Percentiles rank a stretch among this genome's conserved stretches.
phyloP scores from a whole-genome alignment of 2,113 vertebrate species.

The Castor canadensis region DNA sequence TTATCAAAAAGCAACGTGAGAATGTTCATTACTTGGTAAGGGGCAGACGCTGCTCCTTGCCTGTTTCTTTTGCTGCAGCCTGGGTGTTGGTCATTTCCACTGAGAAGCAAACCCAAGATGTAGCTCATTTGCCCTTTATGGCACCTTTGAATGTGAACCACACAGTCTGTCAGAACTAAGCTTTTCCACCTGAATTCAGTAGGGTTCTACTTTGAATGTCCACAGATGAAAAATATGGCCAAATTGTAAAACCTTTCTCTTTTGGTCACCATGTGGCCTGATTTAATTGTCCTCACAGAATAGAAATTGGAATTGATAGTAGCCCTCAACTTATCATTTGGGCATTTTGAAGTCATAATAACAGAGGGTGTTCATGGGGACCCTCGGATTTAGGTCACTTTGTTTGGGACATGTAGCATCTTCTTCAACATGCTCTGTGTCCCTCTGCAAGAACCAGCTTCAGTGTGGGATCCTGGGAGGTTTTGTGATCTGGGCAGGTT shows the following conservation, averaged over 20 bases:
- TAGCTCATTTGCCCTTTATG: neutral
- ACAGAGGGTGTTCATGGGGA: neutral
- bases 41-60: no score
- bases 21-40: neutral
- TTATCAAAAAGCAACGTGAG: neutral
- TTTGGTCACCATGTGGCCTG: neutral
- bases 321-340: neutral
- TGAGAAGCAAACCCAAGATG: neutral
- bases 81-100: neutral
- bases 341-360: neutral
- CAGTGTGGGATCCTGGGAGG: neutral
- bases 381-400: neutral
- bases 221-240: neutral
- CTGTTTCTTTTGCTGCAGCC: fast-evolving
- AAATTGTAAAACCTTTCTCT: neutral
- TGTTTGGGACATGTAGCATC: fast-evolving
- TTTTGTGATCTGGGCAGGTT: neutral
- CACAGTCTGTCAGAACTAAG: neutral
- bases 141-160: neutral
- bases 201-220: neutral
- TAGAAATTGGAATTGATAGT: neutral
- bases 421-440: neutral
- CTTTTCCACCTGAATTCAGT: neutral
- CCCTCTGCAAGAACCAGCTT: neutral
- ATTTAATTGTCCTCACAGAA: neutral